These are phyloP conservation scores for Parthenolecanium corni DNA, from an alignment of 2,888 invertebrate genomes.

Conservation along the genomic window DNA sequence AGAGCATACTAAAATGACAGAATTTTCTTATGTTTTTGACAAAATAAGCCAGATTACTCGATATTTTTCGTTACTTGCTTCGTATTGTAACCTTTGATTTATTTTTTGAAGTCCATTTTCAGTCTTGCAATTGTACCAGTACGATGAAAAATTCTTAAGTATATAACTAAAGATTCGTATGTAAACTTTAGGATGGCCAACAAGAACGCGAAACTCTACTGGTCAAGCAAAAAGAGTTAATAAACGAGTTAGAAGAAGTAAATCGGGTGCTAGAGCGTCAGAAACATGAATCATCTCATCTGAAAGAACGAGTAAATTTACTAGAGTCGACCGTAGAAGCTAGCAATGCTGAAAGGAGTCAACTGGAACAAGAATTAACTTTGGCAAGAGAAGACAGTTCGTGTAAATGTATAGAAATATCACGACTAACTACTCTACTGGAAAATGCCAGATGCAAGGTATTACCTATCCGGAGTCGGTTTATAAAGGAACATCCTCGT, in stretches of 20 bases:
- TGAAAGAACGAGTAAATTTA: slow-evolving; percentile 53
- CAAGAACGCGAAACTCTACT: slow-evolving; percentile 64
- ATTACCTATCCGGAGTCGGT: slow-evolving; percentile 26
- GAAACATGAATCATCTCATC: slow-evolving; percentile 51
- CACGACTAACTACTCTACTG: slow-evolving; percentile 60
- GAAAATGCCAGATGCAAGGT: slow-evolving; percentile 77
- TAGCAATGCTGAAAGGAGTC: slow-evolving; percentile 59
- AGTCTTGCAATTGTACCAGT: no score
- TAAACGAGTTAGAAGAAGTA: slow-evolving; percentile 54
- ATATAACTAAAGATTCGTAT: no score
- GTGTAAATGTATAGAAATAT: slow-evolving; percentile 66
- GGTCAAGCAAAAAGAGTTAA: slow-evolving; percentile 66
- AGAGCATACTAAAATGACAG: no score
- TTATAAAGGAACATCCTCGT: no score
- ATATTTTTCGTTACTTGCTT: neutral
- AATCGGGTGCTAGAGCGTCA: slow-evolving; percentile 50
- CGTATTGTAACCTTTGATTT: neutral
- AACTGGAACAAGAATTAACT: slow-evolving; percentile 59
- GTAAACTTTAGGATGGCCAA: slow-evolving; percentile 57
- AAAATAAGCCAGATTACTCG: no score
- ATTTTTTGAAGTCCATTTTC: no score
- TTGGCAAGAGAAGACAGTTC: slow-evolving; percentile 61
- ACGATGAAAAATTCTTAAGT: no score
- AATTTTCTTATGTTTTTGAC: no score
- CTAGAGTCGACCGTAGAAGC: slow-evolving; percentile 65